phyloP scores from a whole-genome alignment of 2,797 vertebrate species.

The Apogon hyalosoma region DNA sequence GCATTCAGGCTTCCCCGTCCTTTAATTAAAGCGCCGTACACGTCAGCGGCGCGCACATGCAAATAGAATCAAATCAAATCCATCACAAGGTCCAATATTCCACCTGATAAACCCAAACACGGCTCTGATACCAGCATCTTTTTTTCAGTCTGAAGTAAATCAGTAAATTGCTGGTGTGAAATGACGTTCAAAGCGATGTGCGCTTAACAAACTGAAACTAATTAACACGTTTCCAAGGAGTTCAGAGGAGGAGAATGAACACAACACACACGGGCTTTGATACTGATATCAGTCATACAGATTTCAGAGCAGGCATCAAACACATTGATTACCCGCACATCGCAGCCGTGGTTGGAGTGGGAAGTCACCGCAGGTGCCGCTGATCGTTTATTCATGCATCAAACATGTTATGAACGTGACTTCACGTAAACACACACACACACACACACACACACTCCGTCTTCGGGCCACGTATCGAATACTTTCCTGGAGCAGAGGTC shows the following conservation, averaged over 20 bases:
- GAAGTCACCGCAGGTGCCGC: slow-evolving; percentile 35
- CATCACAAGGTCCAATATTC: slow-evolving; percentile 71
- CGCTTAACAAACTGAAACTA: slow-evolving; percentile 67
- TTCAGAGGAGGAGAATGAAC: slow-evolving; percentile 51
- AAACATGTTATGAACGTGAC: slow-evolving; percentile 21
- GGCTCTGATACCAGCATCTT: slow-evolving; percentile 57
- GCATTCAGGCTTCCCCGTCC: slow-evolving; percentile 64
- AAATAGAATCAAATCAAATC: slow-evolving; percentile 79
- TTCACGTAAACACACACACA: slow-evolving; percentile 12
- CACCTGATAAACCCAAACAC: slow-evolving; percentile 68
- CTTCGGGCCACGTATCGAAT: too few species aligned
- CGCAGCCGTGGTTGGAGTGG: slow-evolving; percentile 12
- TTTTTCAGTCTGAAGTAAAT: slow-evolving; percentile 55
- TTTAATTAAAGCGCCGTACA: slow-evolving; percentile 82
- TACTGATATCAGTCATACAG: slow-evolving; percentile 39
- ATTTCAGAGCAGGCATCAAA: slow-evolving; percentile 47
- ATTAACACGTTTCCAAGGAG: slow-evolving; percentile 63
- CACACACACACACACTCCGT: slow-evolving; percentile 1
- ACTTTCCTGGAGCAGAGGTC: too few species aligned
- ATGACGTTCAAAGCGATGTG: slow-evolving; percentile 67
- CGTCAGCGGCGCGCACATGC: slow-evolving; percentile 51
- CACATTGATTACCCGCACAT: slow-evolving; percentile 37
- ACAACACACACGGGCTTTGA: slow-evolving; percentile 46
- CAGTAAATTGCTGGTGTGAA: slow-evolving; percentile 70
- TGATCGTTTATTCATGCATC: slow-evolving; percentile 42